Conservation (phyloP, 2,113 vertebrate species). For the Albula goreensis region DNA sequence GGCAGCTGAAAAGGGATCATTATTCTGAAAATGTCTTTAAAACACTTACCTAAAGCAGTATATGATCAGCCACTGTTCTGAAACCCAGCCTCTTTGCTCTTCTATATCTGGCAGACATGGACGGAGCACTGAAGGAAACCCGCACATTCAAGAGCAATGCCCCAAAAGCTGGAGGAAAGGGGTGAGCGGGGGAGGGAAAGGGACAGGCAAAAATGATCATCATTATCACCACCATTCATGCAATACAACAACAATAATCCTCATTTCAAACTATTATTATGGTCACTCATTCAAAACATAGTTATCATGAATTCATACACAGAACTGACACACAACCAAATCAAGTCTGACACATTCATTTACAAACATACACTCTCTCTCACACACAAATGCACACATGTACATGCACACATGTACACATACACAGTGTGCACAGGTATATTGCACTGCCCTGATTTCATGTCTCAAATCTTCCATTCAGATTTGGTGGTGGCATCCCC, state of each 20-base stretch:
- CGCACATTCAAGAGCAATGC: not conserved
- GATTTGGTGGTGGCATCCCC: constrained; percentile 80
- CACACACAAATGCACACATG: not conserved
- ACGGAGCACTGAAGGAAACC: not conserved
- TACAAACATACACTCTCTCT: not conserved
- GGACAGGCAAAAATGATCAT: too few relatives aligned
- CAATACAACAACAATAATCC: too few relatives aligned
- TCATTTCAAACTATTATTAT: too few relatives aligned
- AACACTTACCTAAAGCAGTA: not conserved
- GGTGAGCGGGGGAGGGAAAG: not conserved
- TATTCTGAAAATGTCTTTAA: not conserved
- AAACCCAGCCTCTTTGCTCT: not conserved
- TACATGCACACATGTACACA: not conserved
- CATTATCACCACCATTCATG: too few relatives aligned
- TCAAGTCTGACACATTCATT: not conserved
- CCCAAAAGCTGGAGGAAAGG: not conserved
- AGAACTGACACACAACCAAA: not conserved
- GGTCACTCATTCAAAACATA: too few relatives aligned
- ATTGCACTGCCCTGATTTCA: too few relatives aligned
- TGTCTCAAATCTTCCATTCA: constrained; percentile 35
- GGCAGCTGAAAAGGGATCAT: not conserved
- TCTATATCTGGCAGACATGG: not conserved
- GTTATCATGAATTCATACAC: not conserved
- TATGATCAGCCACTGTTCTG: not conserved
- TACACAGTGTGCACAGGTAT: not conserved